Base-by-base conservation (phyloP, 1,140 invertebrate species). In the Drosophila pseudoobscura region DNA sequence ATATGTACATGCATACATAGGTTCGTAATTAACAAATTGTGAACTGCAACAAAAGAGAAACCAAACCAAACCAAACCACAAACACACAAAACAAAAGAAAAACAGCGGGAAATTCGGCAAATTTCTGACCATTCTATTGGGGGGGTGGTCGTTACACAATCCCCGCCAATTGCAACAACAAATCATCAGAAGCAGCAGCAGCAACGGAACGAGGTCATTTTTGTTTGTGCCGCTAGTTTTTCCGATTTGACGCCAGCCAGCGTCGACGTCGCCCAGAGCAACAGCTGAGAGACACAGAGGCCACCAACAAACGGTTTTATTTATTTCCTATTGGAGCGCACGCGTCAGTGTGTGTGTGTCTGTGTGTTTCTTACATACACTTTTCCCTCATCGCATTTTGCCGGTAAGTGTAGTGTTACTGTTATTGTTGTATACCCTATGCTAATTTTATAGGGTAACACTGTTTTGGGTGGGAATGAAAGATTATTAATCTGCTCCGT, bases 231-330 rank as follows among this genome's bases (percentile, higher is more conserved):
- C 60, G 47, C 58, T 60, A 60, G 58, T 58, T 59, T 54, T 60
- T 26, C 47, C 50, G 45, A 65, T 55, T 50, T 62, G 43, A 45
- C 59, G 64, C 39, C 55, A 50, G 8, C 43, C 58, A 35, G 8
- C 29, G 58, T 54, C 61, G 45, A 56, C 60, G 60, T 75, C 58
- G 52, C 62, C 15, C n/a, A 15, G 29, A 15, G 46, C 31, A 53
- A 77, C 71, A 75, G 71, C 71, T 75, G 71, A 75, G 71, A 53
- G 65, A 7, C 44, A 39, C 35, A 39, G 35, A 39, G 35, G 35
- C 41, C 35, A 52, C 31, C 26, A 39, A 26, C 51, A 31, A 60
- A 66, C 26, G 6, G 35, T 39, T 39, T 11, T 11, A 13, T 13
- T 13, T 39, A 39, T 39, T 39, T 39, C 11, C 35, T 39, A 39